Percentiles rank a stretch among this genome's conserved stretches.
These are phyloP conservation scores for Holacanthella duospinosa DNA, from an alignment of 2,888 invertebrate genomes.

Conservation along the genomic window DNA sequence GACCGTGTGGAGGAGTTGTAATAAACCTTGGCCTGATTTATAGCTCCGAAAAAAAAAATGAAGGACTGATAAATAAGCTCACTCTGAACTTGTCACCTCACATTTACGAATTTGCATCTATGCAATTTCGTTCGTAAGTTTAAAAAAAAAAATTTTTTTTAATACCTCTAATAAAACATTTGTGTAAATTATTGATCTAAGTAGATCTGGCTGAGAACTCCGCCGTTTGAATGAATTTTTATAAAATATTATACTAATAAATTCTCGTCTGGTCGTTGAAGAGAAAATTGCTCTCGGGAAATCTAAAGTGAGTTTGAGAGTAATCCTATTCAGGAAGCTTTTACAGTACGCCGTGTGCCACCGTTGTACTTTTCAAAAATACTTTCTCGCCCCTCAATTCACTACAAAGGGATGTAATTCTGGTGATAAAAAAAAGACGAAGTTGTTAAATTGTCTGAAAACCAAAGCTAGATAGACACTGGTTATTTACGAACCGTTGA, in stretches of 20 bases:
- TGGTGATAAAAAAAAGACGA: neutral
- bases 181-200: neutral
- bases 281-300: neutral
- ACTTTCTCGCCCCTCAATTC: no score
- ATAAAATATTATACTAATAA: no score
- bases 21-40: neutral
- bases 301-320: no score
- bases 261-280: neutral
- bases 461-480: conserved; percentile 46
- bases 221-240: no score
- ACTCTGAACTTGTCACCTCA: neutral
- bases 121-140: neutral
- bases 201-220: no score
- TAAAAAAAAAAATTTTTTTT: neutral
- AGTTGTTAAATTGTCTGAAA: conserved; percentile 51
- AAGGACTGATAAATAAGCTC: neutral
- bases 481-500: no score
- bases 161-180: neutral
- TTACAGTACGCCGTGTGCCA: no score
- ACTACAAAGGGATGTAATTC: no score
- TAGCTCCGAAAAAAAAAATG: neutral
- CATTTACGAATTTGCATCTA: neutral
- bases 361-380: no score
- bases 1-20: neutral
- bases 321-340: no score